Evolutionary conservation across 2,888 invertebrate genomes (phyloP), one percentile per base, ranked within the genome.

Genomic region (Prosapia bicincta): DNA sequence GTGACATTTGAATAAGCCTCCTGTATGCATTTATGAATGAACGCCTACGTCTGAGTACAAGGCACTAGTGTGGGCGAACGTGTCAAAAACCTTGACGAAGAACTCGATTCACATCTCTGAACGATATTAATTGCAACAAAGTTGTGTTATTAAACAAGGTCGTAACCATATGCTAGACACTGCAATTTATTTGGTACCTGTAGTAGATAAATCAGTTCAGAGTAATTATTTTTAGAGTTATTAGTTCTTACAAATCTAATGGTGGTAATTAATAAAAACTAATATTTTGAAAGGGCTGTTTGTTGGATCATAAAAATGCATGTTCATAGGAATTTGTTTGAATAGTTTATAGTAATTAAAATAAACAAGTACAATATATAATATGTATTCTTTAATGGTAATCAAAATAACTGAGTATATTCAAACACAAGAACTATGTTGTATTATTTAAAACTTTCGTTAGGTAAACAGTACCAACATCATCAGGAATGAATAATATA

Each of bases 51-150:
- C 3, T 5, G 3, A 54, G 20, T 20, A 3, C 3, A n/a, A 54
- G 54, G 13, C 20, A 54, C 20, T 54, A 9, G 20, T 3, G 54
- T 54, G 54, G 54, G 54, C 54, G 54, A 20, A 54, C 54, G n/a
- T 54, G 54, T 54, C 54, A 54, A 54, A 54, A 54, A 54, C 54
- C 54, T 54, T 54, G 54, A 54, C 54, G 54, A 54, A 54, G 38
- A 38, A 38, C 9, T n/a, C n/a, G 38, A 3, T 15, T 38, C 38
- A 38, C 38, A 38, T 38, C 54, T 54, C 20, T 54, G 54, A 54
- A 54, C 20, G 54, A 54, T 20, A 54, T 54, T n/a, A 54, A 54
- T 54, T 54, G 54, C 20, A 54, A 54, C 54, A 20, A 54, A n/a
- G 54, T 54, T 54, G 54, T 20, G 20, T 20, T 20, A 38, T 54